phyloP scores from a whole-genome alignment of 2,888 invertebrate genomes.

The Drosophila phalerata region DNA sequence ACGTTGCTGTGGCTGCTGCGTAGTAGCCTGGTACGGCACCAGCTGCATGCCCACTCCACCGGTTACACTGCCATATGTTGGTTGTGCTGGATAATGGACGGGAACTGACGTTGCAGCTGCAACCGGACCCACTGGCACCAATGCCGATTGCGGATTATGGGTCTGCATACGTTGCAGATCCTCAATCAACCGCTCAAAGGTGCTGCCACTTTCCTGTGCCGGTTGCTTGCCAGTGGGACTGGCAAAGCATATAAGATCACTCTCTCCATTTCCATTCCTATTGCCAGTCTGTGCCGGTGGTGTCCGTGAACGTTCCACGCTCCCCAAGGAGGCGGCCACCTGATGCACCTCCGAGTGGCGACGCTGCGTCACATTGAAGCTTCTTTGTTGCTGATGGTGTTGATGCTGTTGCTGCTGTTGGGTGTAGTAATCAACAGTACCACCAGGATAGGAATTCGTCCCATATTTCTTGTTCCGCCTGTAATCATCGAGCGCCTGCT shows the following conservation, averaged over 20 bases:
- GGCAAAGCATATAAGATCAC: constrained; percentile 90
- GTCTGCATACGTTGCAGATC: constrained; percentile 86
- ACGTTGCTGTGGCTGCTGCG: constrained; percentile 78
- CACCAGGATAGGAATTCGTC: constrained; percentile 82
- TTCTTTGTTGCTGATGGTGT: constrained; percentile 53
- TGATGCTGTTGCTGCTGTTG: constrained; percentile 53
- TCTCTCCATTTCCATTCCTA: constrained; percentile 76
- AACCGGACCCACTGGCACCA: constrained; percentile 75
- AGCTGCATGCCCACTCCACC: constrained; percentile 73
- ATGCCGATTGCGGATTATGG: constrained; percentile 66
- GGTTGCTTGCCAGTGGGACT: constrained; percentile 87
- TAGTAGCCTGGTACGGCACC: constrained; percentile 78
- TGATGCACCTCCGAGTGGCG: constrained; percentile 77
- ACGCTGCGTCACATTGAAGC: constrained; percentile 58
- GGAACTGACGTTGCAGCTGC: constrained; percentile 63
- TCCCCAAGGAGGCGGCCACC: constrained; percentile 19
- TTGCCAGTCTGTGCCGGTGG: constrained; percentile 66
- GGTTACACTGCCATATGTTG: constrained; percentile 52
- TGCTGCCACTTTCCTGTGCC: constrained; percentile 77
- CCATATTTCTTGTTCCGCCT: constrained; percentile 87
- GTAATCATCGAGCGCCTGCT: constrained; percentile 93
- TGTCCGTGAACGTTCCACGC: constrained; percentile 70
- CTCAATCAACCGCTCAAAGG: constrained; percentile 88
- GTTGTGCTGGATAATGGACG: constrained; percentile 29
- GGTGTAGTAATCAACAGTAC: constrained; percentile 44